These are phyloP conservation scores for Smithornis capensis DNA, from an alignment of 2,113 vertebrate species.

Conservation along the genomic window DNA sequence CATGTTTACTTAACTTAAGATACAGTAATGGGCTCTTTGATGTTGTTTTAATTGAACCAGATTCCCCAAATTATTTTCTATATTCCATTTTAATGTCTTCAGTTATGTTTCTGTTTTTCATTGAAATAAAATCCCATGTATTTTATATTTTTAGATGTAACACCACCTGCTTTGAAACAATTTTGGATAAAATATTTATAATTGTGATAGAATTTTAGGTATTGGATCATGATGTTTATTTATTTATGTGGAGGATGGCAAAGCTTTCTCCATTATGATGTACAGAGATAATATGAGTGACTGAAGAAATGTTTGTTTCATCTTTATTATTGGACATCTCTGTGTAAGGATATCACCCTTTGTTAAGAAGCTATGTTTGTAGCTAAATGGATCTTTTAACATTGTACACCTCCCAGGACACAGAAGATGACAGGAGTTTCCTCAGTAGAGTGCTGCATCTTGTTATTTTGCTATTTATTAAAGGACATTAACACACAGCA, in stretches of 20 bases:
- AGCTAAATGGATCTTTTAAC: background rate
- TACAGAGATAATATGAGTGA: background rate
- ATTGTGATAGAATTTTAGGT: background rate
- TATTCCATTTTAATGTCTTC: background rate
- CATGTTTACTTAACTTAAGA: background rate
- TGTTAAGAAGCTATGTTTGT: background rate
- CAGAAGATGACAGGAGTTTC: background rate
- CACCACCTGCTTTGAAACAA: background rate
- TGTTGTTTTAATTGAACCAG: background rate
- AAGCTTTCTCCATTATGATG: background rate
- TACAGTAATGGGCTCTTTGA: constrained; percentile 13
- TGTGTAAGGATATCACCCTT: background rate
- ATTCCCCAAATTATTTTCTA: background rate
- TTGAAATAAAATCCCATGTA: background rate
- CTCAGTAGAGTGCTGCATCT: background rate
- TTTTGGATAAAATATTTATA: background rate
- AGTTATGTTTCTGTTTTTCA: background rate
- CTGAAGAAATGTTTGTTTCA: background rate
- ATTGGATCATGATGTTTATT: background rate
- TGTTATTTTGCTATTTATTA: background rate
- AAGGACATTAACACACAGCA: background rate
- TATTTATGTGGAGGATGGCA: background rate
- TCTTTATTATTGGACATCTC: background rate
- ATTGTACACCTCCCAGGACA: background rate
- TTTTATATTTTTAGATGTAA: background rate